Evolutionary conservation across 2,888 invertebrate species (phyloP).

Genomic region (Megamerina dolium): DNA sequence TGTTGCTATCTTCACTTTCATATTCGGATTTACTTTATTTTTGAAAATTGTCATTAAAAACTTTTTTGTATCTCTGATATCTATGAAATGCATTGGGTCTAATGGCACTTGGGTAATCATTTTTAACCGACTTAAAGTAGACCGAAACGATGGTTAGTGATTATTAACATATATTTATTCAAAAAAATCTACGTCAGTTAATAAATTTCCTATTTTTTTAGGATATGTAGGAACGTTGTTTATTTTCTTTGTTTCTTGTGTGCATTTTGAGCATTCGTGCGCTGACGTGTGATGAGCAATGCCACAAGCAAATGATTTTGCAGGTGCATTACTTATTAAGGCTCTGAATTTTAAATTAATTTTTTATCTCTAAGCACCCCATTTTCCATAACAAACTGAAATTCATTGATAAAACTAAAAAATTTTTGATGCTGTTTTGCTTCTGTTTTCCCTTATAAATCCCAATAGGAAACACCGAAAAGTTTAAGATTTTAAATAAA

Average conservation of each 20-base stretch:
- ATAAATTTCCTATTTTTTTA: neutral
- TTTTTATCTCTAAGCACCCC: neutral
- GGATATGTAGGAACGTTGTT: neutral
- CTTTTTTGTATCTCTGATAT: too few relatives aligned
- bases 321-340: neutral
- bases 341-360: neutral
- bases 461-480: neutral
- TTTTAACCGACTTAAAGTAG: too few relatives aligned
- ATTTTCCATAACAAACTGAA: neutral
- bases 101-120: too few relatives aligned
- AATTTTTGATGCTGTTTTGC: too few relatives aligned
- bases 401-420: neutral
- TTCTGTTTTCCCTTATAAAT: too few relatives aligned
- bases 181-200: neutral
- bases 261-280: slow-evolving; percentile 6
- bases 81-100: too few relatives aligned
- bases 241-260: slow-evolving; percentile 4
- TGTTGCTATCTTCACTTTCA: too few relatives aligned
- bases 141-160: neutral
- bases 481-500: neutral
- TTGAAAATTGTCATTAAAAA: neutral
- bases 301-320: slow-evolving; percentile 1
- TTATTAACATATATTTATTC: neutral
- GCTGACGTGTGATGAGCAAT: slow-evolving; percentile 1
- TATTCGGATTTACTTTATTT: neutral